A percentile compares a stretch with the other conserved stretches of the same genome.
Evolutionary conservation across 2,888 invertebrate genomes (phyloP).

Genomic region (Scrobipalpa costella): DNA sequence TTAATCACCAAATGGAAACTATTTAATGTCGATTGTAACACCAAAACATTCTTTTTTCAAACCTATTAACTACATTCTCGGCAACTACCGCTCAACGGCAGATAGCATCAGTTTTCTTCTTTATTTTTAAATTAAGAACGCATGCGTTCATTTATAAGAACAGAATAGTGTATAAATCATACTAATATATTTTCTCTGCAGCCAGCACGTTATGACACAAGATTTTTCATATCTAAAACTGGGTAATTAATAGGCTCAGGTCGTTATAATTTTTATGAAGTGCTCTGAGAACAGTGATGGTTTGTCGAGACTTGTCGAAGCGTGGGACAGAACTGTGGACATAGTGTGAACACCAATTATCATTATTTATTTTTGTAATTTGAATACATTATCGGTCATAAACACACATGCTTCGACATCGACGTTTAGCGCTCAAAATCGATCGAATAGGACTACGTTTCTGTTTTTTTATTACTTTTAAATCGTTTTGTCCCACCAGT

Average conservation of each 20-base stretch:
- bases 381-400: slow-evolving; percentile 59
- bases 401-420: slow-evolving; percentile 12
- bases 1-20: slow-evolving; percentile 42
- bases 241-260: slow-evolving; percentile 38
- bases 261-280: slow-evolving; percentile 44
- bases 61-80: slow-evolving; percentile 34
- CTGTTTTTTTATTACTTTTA: slow-evolving; percentile 31
- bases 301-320: slow-evolving; percentile 46
- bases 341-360: slow-evolving; percentile 67
- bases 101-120: slow-evolving; percentile 39
- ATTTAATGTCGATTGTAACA: slow-evolving; percentile 41
- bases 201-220: slow-evolving; percentile 30
- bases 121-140: slow-evolving; percentile 42
- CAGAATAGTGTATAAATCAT: slow-evolving; percentile 47
- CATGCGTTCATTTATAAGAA: slow-evolving; percentile 39
- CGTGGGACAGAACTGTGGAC: slow-evolving; percentile 55
- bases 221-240: slow-evolving; percentile 39
- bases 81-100: slow-evolving; percentile 33
- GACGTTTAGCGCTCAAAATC: slow-evolving; percentile 40
- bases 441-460: slow-evolving; percentile 31
- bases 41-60: slow-evolving; percentile 37
- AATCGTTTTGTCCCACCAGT: slow-evolving; percentile 55
- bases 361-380: slow-evolving; percentile 67
- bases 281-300: slow-evolving; percentile 52
- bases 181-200: slow-evolving; percentile 40